phyloP scores from a whole-genome alignment of 2,888 invertebrate species.

The Cheilosia vernalis region DNA sequence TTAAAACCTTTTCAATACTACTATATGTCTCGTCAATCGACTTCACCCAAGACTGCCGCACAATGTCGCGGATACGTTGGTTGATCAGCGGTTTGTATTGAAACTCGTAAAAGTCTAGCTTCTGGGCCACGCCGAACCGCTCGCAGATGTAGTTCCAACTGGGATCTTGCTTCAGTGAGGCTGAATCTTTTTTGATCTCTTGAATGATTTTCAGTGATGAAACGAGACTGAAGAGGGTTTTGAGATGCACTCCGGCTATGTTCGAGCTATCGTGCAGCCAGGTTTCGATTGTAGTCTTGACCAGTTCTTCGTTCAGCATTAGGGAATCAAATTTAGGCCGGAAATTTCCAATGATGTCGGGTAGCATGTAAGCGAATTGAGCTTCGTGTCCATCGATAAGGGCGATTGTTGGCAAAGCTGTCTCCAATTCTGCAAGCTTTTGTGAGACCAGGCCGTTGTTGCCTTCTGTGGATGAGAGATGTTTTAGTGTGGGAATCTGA shows the following conservation, averaged over 20 bases:
- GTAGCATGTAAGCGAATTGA: constrained; percentile 85
- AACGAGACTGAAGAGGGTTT: constrained; percentile 86
- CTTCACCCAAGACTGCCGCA: constrained; percentile 83
- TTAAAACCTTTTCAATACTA: constrained; percentile 83
- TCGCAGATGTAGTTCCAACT: constrained; percentile 87
- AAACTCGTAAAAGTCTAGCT: constrained; percentile 88
- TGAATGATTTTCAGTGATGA: constrained; percentile 89
- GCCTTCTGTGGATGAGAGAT: constrained; percentile 74
- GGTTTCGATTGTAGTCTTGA: constrained; percentile 84
- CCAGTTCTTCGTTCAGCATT: constrained; percentile 78
- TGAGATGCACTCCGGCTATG: constrained; percentile 85
- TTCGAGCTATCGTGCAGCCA: constrained; percentile 88
- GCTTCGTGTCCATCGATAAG: constrained; percentile 86
- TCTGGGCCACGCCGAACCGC: constrained; percentile 85
- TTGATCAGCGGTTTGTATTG: constrained; percentile 90
- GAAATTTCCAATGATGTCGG: constrained; percentile 84
- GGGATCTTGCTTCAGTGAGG: constrained; percentile 86
- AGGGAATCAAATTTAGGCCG: constrained; percentile 80
- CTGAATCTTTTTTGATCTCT: constrained; percentile 88
- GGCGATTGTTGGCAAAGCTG: constrained; percentile 85
- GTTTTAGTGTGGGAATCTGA: neutral
- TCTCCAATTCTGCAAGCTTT: constrained; percentile 82
- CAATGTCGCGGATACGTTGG: constrained; percentile 87
- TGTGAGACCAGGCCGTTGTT: constrained; percentile 84
- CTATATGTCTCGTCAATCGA: constrained; percentile 83